Conservation (phyloP, 1,140 invertebrate species). For the Oreohelix idahoensis region DNA sequence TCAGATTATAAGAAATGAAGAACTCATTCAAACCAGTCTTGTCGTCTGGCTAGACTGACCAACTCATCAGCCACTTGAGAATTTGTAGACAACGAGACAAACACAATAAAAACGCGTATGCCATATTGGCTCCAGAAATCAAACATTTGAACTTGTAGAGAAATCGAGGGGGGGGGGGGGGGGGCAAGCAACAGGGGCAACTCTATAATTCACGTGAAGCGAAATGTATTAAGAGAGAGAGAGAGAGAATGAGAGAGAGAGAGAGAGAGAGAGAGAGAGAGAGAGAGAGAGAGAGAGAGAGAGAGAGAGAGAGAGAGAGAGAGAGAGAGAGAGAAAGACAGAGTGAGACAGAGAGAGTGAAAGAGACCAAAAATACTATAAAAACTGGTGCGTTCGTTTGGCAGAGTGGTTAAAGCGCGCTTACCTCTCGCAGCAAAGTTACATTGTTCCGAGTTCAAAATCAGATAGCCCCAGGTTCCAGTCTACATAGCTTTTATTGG, state of each 20-base stretch:
- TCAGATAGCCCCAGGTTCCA: no score
- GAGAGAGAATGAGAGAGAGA: background rate
- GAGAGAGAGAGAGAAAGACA: background rate
- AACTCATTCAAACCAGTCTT: background rate
- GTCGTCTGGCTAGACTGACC: background rate
- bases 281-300: background rate
- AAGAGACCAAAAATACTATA: background rate
- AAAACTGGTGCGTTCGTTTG: no score
- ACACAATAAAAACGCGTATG: no score
- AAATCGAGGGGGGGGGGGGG: no score
- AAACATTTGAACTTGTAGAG: no score
- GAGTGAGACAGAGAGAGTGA: background rate
- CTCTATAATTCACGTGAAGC: background rate
- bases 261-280: background rate
- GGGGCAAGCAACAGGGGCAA: no score
- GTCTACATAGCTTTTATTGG: no score
- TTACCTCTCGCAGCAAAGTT: no score
- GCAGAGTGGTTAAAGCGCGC: no score
- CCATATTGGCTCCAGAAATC: no score
- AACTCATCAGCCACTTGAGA: background rate
- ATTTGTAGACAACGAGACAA: background rate
- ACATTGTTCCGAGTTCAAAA: no score
- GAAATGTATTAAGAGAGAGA: background rate
- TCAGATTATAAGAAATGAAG: slow-evolving; percentile 37
- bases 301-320: background rate